phyloP scores from a whole-genome alignment of 1,140 invertebrate species.

The Cydia pomonella region DNA sequence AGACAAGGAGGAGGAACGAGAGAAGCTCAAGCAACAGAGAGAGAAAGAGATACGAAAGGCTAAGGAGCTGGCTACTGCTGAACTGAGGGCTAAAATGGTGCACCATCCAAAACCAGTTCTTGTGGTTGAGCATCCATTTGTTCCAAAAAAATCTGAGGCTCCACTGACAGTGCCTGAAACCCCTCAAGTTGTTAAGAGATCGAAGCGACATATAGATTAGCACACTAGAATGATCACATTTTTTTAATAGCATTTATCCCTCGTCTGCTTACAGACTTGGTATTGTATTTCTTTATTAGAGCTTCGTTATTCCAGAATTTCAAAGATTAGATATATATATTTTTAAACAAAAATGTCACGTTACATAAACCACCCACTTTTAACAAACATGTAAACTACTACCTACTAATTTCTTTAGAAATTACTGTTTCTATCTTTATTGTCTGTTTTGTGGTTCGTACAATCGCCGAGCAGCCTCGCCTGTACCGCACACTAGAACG shows the following conservation, averaged over 20 bases:
- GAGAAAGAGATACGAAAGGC: slow-evolving; percentile 57
- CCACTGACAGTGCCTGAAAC: slow-evolving; percentile 68
- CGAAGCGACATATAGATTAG: slow-evolving; percentile 48
- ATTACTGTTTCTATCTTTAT: no score
- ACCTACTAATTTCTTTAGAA: no score
- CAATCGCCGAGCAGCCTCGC: no score
- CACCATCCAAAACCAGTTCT: slow-evolving; percentile 71
- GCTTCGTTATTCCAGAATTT: no score
- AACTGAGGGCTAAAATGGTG: slow-evolving; percentile 63
- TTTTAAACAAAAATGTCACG: no score
- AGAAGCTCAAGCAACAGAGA: slow-evolving; percentile 51
- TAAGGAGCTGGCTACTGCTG: slow-evolving; percentile 56
- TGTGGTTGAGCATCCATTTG: slow-evolving; percentile 48
- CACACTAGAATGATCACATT: neutral
- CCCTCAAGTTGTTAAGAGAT: slow-evolving; percentile 67
- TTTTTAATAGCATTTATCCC: no score
- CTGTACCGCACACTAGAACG: no score
- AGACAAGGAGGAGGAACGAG: slow-evolving; percentile 65
- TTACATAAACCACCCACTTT: no score
- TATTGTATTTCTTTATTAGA: no score
- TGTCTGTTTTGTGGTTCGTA: no score
- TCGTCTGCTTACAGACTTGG: neutral
- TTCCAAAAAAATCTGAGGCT: slow-evolving; percentile 57
- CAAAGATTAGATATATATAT: no score
- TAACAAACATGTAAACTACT: no score